A percentile compares a stretch with the other conserved stretches of the same genome.
Conservation (phyloP, 2,888 invertebrate genomes). For the Nemotelus pantherinus region DNA sequence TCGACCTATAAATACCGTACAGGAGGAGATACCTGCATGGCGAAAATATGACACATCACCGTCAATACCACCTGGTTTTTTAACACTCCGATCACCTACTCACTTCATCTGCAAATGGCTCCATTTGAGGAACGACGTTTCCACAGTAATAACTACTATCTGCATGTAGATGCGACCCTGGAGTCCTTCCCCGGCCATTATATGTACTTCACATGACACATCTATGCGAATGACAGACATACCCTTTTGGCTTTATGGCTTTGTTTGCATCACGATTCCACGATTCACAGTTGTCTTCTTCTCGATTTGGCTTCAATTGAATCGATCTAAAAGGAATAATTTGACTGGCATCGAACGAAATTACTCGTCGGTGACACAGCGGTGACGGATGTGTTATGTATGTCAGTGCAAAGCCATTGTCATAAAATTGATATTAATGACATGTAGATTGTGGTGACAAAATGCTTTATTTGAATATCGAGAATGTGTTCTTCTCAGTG, state of each 20-base stretch:
- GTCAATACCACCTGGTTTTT: no score
- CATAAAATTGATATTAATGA: slow-evolving; percentile 44
- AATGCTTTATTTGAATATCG: slow-evolving; percentile 42
- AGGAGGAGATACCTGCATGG: no score
- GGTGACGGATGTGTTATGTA: slow-evolving; percentile 40
- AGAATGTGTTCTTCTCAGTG: slow-evolving; percentile 12
- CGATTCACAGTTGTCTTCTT: slow-evolving; percentile 30
- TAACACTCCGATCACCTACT: not conserved
- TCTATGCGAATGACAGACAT: slow-evolving; percentile 27
- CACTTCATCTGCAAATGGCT: slow-evolving; percentile 1
- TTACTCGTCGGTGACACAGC: slow-evolving; percentile 25
- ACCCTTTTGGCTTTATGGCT: slow-evolving; percentile 37
- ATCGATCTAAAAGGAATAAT: slow-evolving; percentile 43
- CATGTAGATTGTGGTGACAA: slow-evolving; percentile 43
- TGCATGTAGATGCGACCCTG: not conserved
- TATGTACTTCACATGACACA: slow-evolving; percentile 32
- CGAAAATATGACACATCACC: no score
- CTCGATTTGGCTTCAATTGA: slow-evolving; percentile 42
- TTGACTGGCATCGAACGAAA: slow-evolving; percentile 39
- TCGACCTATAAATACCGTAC: no score
- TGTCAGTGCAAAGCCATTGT: slow-evolving; percentile 39
- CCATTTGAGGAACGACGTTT: slow-evolving; percentile 11
- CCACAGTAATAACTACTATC: slow-evolving; percentile 17
- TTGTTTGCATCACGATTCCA: slow-evolving; percentile 38
- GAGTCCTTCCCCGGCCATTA: slow-evolving; percentile 17